Evolutionary conservation across 2,797 vertebrate species (phyloP).

Genomic region (Eidolon dupreanum): DNA sequence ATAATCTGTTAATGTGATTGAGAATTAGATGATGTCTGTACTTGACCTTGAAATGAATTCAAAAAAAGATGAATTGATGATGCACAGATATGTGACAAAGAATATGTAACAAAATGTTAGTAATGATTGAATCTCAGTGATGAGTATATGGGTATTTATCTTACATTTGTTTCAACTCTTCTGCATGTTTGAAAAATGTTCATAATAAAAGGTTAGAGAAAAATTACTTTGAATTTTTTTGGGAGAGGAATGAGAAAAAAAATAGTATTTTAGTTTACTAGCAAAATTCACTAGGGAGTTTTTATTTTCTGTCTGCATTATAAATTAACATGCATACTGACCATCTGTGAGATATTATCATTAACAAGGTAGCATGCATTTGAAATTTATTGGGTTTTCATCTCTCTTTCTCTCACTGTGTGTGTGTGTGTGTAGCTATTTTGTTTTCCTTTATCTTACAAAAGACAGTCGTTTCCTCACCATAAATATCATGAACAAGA

Average conservation of each 20-base stretch:
- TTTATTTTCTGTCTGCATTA: slow-evolving; percentile 39
- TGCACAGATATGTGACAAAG: neutral
- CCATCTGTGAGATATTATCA: neutral
- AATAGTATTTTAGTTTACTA: neutral
- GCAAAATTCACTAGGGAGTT: neutral
- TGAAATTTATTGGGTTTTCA: slow-evolving; percentile 14
- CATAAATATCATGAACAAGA: slow-evolving; percentile 95
- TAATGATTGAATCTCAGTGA: neutral
- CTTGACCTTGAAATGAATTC: slow-evolving; percentile 10
- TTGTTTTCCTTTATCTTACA: slow-evolving; percentile 94
- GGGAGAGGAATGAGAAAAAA: neutral
- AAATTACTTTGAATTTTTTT: neutral
- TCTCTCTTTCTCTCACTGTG: neutral
- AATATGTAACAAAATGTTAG: neutral
- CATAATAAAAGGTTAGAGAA: neutral
- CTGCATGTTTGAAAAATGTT: slow-evolving; percentile 4
- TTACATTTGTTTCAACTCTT: slow-evolving; percentile 17
- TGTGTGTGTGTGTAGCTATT: slow-evolving; percentile 82
- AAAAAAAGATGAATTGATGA: neutral
- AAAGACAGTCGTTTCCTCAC: slow-evolving; percentile 92
- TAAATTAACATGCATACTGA: neutral
- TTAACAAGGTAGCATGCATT: neutral
- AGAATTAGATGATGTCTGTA: neutral
- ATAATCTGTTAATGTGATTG: neutral
- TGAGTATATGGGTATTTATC: neutral